Conservation (phyloP, 1,140 invertebrate genomes). For the Rhizoglyphus robini region DNA sequence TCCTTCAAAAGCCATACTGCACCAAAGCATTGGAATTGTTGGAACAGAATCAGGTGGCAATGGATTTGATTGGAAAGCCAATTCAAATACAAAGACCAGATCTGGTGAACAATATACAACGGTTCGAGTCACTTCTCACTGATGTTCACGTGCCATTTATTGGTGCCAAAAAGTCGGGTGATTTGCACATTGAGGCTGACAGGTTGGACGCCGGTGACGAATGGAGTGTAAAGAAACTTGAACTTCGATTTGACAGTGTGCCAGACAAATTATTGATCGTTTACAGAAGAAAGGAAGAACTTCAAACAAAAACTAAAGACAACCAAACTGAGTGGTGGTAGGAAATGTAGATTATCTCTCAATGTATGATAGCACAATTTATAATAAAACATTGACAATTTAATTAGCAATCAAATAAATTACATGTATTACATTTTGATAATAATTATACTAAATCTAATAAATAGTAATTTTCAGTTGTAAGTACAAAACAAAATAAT, state of each 20-base stretch:
- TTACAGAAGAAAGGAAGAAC: slow-evolving; percentile 1
- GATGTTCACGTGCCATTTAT: slow-evolving; percentile 4
- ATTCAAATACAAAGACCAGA: neutral
- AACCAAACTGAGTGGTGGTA: neutral
- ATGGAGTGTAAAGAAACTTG: neutral
- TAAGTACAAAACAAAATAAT: too few species aligned
- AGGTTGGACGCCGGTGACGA: neutral
- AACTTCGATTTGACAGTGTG: neutral
- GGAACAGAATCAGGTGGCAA: neutral
- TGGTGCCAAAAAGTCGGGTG: neutral
- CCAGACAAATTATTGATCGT: slow-evolving; percentile 12
- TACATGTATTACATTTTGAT: neutral
- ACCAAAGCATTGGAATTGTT: neutral
- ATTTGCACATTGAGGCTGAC: slow-evolving; percentile 5
- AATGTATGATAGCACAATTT: too few species aligned
- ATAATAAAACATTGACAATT: too few species aligned
- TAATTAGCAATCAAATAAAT: neutral
- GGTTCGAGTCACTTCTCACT: neutral
- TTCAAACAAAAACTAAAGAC: neutral
- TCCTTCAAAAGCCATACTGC: neutral
- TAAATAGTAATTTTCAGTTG: too few species aligned
- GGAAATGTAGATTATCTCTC: neutral
- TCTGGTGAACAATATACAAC: neutral
- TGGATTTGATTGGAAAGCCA: slow-evolving; percentile 6
- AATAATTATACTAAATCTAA: too few species aligned